Evolutionary conservation across 2,888 invertebrate species (phyloP), one percentile per base, ranked within the genome.

Genomic region (Diaprepes abbreviatus): DNA sequence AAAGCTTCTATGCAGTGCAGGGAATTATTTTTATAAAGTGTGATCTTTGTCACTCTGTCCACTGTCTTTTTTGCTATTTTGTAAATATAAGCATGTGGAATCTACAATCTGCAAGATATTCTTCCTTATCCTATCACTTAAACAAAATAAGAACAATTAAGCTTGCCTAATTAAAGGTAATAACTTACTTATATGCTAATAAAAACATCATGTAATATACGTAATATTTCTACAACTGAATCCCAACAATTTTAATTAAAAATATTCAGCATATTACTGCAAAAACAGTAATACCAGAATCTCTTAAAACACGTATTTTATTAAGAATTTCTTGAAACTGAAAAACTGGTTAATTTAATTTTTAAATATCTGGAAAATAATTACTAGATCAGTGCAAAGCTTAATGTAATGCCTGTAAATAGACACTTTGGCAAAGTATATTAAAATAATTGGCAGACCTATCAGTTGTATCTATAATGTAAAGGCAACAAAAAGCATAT

Each of bases 341-440:
- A 33, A 16, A 52, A 45, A 16, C 52, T 3, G 52, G 52, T 52
- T 52, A 33, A 52, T 52, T 52, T 52, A 28, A 33, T 33, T 52
- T 52, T 52, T 52, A 31, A 52, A 33, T 33, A 33, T 31, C 31
- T 16, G 3, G 52, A 2, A 33, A 52, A 52, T 31, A 52, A 52
- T 52, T 52, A n/a, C 52, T 21, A 33, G 33, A 52, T 16, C 52
- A 33, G 52, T 17, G 52, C 52, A 31, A 17, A 40, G 17, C 40
- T 17, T 17, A 31, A 33, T 52, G 12, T 33, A 33, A 9, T 16
- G 14, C 16, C 17, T 31, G 33, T 33, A 52, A 31, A 33, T 31
- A 31, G 33, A 40, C 16, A 40, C 40, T 40, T 40, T 17, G 16
- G 3, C 17, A 17, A 17, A 40, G 17, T 40, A 10, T 17, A 17